Base-by-base conservation (phyloP, 2,888 invertebrate genomes). In the Dolomedes plantarius region DNA sequence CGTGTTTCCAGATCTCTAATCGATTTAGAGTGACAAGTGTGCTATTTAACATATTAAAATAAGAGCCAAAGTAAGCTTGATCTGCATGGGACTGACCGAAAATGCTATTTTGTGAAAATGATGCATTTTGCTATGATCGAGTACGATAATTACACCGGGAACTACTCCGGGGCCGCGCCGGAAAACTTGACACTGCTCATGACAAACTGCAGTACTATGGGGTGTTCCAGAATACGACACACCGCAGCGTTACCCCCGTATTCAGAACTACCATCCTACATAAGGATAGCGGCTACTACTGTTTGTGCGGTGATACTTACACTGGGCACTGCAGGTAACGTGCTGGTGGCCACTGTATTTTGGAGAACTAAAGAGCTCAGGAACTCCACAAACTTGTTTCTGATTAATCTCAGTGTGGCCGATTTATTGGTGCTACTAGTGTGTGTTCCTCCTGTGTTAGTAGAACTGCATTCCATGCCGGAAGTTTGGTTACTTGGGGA, bases 401-500 rank as follows among this genome's bases (percentile, higher is more conserved):
- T 98, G 90, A 96, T 97, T 92, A 98, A 98, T 92, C 93, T 98
- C 90, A 97, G 97, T 91, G 94, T 97, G 56, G 97, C 98, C 19
- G 98, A 98, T 92, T 92, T 98, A 89, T 94, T 97, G 93, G 97
- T 98, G 89, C 92, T 98, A 89, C 92, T 97, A 88, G 95, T 98
- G 88, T 98, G 97, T 91, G 97, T 97, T 88, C 98, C 98, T 7
- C 96, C 97, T 0, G 96, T 97, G 39, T 93, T 98, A 50, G 96
- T 98, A n/a, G 98, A 98, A 91, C 95, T 98, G 74, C 96, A 97
- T 91, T 95, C 96, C 11, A 94, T 94, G 89, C 97, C 97, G 16
- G 96, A 97, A 91, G 95, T 96, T 0, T 98, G 98, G 98, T 94
- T 96, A 88, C 94, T 98, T 75, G 98, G 98, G 65, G 95, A 95